Evolutionary conservation across 2,888 invertebrate species (phyloP).

Genomic region (Chalcosyrphus nemorum): DNA sequence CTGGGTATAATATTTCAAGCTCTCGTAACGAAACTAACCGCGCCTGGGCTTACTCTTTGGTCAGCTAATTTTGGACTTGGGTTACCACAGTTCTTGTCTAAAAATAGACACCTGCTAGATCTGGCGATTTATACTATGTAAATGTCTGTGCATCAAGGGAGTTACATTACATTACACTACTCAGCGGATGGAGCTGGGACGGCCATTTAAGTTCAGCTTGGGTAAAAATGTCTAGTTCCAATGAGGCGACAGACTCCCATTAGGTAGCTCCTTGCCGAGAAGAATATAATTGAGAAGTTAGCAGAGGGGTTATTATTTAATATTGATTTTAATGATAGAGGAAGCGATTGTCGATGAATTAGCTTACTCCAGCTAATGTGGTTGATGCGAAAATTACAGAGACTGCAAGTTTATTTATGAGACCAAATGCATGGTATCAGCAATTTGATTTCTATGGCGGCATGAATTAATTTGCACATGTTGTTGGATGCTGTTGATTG

Average conservation of each 20-base stretch:
- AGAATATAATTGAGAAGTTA: conserved; percentile 65
- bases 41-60: conserved; percentile 31
- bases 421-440: conserved; percentile 16
- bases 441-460: not conserved
- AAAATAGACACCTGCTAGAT: conserved; percentile 49
- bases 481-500: not conserved
- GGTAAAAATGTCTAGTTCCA: conserved; percentile 21
- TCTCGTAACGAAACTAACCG: not conserved
- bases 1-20: not conserved
- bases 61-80: conserved; percentile 37
- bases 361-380: conserved; percentile 39
- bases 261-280: not conserved
- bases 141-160: conserved; percentile 35
- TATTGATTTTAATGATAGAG: conserved; percentile 70
- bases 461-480: not conserved
- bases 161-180: conserved; percentile 52
- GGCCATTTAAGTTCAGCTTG: conserved; percentile 8
- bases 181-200: conserved; percentile 17
- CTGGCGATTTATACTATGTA: conserved; percentile 47
- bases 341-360: conserved; percentile 56
- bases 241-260: conserved; percentile 58
- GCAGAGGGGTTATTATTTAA: conserved; percentile 67
- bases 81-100: conserved; percentile 32
- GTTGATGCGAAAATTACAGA: conserved; percentile 65
- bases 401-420: conserved; percentile 20